Conservation (phyloP, 2,113 vertebrate species). For the Sinocyclocheilus rhinocerous region DNA sequence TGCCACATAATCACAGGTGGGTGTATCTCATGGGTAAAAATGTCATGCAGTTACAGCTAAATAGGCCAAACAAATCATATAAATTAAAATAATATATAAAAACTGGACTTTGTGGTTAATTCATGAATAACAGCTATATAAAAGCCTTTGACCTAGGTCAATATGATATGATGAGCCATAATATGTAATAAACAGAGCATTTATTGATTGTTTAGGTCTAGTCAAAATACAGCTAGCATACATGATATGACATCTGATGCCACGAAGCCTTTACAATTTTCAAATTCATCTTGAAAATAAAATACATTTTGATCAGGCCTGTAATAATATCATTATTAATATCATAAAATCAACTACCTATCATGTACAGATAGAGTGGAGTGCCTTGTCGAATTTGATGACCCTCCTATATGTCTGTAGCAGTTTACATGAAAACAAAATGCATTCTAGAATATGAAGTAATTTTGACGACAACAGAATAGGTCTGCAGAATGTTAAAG, state of each 20-base stretch:
- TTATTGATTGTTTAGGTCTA: background rate
- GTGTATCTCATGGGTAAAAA: constrained; percentile 18
- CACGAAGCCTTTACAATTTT: background rate
- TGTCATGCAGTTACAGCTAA: constrained; percentile 29
- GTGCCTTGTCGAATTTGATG: background rate
- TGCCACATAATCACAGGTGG: background rate
- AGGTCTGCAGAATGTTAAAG: background rate
- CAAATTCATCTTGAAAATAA: background rate
- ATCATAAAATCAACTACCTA: background rate
- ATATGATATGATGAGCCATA: background rate
- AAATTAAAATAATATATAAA: background rate
- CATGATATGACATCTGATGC: background rate
- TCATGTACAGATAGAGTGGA: background rate
- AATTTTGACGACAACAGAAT: too few species aligned
- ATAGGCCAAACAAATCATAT: background rate
- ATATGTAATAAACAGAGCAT: background rate
- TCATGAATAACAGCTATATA: background rate
- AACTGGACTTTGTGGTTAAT: background rate
- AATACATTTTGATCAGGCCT: background rate
- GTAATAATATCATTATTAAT: background rate
- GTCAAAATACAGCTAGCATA: background rate
- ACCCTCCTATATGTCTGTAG: background rate
- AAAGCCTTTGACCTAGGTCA: background rate
- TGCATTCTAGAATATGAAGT: background rate
- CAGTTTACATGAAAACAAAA: background rate